These are phyloP conservation scores for Xylota segnis DNA, from an alignment of 2,888 invertebrate genomes.

Conservation along the genomic window DNA sequence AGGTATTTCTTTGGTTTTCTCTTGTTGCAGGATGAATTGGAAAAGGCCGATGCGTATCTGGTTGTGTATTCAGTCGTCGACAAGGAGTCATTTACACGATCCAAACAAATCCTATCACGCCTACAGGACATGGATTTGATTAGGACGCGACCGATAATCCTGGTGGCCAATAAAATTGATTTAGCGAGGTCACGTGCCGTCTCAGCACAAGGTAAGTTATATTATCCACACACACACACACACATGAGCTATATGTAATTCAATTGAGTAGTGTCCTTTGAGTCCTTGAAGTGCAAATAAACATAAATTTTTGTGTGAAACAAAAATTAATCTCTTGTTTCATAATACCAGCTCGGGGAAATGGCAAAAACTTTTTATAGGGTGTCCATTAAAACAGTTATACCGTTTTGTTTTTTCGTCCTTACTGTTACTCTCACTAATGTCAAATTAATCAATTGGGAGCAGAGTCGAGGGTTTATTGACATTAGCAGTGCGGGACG, in stretches of 20 bases:
- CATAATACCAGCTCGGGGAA: slow-evolving; percentile 6
- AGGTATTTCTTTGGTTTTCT: slow-evolving; percentile 52
- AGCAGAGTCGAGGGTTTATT: slow-evolving; percentile 12
- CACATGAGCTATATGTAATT: slow-evolving; percentile 5
- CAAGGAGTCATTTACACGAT: slow-evolving; percentile 93
- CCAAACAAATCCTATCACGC: slow-evolving; percentile 91
- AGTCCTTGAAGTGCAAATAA: slow-evolving; percentile 10
- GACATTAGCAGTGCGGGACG: not conserved
- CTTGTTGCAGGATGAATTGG: slow-evolving; percentile 89
- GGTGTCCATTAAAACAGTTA: slow-evolving; percentile 22
- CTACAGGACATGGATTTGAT: slow-evolving; percentile 92
- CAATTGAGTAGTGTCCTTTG: not conserved
- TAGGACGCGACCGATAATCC: slow-evolving; percentile 91
- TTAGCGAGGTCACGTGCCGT: slow-evolving; percentile 95
- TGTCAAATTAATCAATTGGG: slow-evolving; percentile 48
- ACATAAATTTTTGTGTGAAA: not conserved
- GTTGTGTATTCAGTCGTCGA: slow-evolving; percentile 96
- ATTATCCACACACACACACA: too few species aligned
- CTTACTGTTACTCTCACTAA: slow-evolving; percentile 5
- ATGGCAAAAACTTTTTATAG: slow-evolving; percentile 20
- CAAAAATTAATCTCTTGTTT: slow-evolving; percentile 3
- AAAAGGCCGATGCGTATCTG: slow-evolving; percentile 93
- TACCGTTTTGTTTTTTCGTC: not conserved
- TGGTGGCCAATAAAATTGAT: slow-evolving; percentile 97
- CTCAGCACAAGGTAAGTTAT: slow-evolving; percentile 92